A percentile compares a stretch with the other conserved stretches of the same genome.
Conservation (phyloP, 2,888 invertebrate species). For the Agonum fuliginosum region DNA sequence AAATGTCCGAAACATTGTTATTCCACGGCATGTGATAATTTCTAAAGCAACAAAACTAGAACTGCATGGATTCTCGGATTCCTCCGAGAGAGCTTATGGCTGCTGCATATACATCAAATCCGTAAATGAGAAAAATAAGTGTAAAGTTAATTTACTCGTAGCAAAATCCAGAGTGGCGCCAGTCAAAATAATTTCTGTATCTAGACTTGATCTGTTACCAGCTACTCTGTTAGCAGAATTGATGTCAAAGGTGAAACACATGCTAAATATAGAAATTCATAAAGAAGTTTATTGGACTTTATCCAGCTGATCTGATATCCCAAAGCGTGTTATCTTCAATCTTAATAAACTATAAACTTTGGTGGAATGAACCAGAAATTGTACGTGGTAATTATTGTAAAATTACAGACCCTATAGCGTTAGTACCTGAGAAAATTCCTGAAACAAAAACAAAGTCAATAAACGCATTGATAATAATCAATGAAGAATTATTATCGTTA, state of each 20-base stretch:
- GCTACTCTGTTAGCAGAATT: background rate
- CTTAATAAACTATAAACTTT: too few species aligned
- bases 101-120: background rate
- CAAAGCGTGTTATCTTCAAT: too few species aligned
- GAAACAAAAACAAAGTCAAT: background rate
- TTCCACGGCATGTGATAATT: background rate
- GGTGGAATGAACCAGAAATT: background rate
- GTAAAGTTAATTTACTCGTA: background rate
- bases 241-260: background rate
- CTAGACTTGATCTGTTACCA: background rate
- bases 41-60: background rate
- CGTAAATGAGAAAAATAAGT: background rate
- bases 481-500: background rate
- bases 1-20: background rate
- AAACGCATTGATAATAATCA: background rate
- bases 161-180: background rate
- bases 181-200: background rate
- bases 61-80: slow-evolving; percentile 5
- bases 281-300: too few species aligned
- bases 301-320: too few species aligned
- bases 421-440: background rate
- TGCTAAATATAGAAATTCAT: too few species aligned
- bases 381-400: background rate
- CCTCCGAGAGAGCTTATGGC: background rate
- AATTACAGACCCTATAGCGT: background rate